Conservation (phyloP, 2,113 vertebrate species). For the Numenius arquata region DNA sequence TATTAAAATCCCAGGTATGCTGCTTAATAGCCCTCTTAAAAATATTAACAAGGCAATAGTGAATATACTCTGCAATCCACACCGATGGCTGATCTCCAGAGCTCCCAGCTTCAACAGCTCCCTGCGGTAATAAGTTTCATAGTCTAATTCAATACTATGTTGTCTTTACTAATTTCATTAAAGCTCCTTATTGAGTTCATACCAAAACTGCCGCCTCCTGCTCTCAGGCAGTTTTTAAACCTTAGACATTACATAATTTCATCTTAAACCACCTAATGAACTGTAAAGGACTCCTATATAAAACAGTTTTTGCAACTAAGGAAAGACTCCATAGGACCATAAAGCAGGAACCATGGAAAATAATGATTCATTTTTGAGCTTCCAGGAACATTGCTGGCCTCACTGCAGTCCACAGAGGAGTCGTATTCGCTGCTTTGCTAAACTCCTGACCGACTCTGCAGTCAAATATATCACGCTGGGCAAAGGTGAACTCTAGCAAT, state of each 20-base stretch:
- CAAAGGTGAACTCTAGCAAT: neutral
- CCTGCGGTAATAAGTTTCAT: neutral
- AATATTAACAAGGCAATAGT: neutral
- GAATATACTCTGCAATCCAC: neutral
- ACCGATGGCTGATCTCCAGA: neutral
- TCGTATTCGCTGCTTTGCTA: neutral
- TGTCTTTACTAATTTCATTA: conserved; percentile 31
- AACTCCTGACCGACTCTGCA: neutral
- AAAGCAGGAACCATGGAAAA: conserved; percentile 21
- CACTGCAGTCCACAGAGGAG: neutral
- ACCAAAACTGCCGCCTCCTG: neutral
- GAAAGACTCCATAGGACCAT: neutral
- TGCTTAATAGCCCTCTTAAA: neutral
- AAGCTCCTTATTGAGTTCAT: neutral
- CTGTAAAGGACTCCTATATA: conserved; percentile 7
- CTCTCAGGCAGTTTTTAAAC: neutral
- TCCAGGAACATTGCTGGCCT: neutral
- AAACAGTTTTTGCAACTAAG: neutral
- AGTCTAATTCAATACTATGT: neutral
- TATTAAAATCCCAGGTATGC: neutral
- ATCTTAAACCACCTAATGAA: conserved; percentile 26
- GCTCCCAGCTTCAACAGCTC: neutral
- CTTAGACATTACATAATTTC: neutral
- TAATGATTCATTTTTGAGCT: neutral
- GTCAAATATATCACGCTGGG: neutral